Base-by-base conservation (phyloP, 2,888 invertebrate genomes). In the Phaonia tiefii region DNA sequence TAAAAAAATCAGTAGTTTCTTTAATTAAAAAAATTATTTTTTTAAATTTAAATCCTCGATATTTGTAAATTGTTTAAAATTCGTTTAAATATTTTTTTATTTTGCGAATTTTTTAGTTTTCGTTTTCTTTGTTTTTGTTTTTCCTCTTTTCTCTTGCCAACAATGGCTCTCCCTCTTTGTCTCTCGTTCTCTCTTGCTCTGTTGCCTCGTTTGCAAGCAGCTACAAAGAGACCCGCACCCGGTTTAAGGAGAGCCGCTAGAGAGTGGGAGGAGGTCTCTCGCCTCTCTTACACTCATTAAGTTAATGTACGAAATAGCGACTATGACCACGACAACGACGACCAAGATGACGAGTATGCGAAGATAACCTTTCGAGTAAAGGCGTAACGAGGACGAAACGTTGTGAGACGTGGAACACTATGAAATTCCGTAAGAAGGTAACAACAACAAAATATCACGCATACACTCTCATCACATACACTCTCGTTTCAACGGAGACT, bases 341-440 rank as follows among this genome's bases (percentile, higher is more conserved):
- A 20, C 11, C 5, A 37, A 8, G 37, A 2, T 22, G 20, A 63
- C 15, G 44, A 63, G 71, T 63, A 69, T 25, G 54, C 77, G 72
- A 81, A 81, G 77, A 77, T 81, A 81, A 81, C 81, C 81, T 81
- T 80, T 78, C 77, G 75, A 71, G 77, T 74, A 80, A 80, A 81
- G 81, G 81, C 81, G 81, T 81, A 81, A 49, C 74, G 80, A 65
- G n/a, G n/a, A 58, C 73, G 81, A 67, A 66, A 81, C 77, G 44
- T 60, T 25, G 1, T 78, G 81, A 37, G 60, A 42, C 3, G 13
- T 56, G 81, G 75, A 81, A 81, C 81, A 81, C 54, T 75, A 46
- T 72, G 71, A 80, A 81, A 81, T 81, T 81, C 81, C 81, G 81
- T 71, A 78, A 81, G 71, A 75, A 81, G 67, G 71, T 72, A n/a